These are phyloP conservation scores for Ichneumoninae sp. DNA, from an alignment of 2,888 invertebrate genomes.

Conservation along the genomic window DNA sequence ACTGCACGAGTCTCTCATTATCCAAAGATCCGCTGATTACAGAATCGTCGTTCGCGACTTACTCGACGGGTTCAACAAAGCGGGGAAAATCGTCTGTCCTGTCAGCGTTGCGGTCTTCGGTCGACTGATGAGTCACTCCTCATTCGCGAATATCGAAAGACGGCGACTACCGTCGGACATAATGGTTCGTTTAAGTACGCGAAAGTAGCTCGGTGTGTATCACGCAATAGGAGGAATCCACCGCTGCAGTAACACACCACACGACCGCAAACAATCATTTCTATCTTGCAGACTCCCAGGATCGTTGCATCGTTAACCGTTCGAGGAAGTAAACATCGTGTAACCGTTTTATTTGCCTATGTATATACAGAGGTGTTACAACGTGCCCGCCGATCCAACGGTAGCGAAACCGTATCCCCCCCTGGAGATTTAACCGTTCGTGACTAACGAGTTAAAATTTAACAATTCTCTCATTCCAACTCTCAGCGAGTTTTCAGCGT, in stretches of 20 bases:
- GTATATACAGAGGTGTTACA: slow-evolving; percentile 29
- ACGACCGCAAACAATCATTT: slow-evolving; percentile 80
- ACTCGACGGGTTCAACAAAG: slow-evolving; percentile 7
- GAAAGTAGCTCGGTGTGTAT: slow-evolving; percentile 71
- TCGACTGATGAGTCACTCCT: slow-evolving; percentile 45
- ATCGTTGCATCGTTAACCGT: slow-evolving; percentile 73
- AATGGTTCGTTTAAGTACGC: slow-evolving; percentile 67
- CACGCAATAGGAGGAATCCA: slow-evolving; percentile 54
- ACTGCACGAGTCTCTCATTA: neutral
- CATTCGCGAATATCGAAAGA: slow-evolving; percentile 39
- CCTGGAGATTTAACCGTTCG: slow-evolving; percentile 53
- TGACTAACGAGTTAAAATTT: slow-evolving; percentile 60
- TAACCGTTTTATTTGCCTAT: slow-evolving; percentile 73
- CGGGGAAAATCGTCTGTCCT: slow-evolving; percentile 21
- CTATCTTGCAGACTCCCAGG: slow-evolving; percentile 68
- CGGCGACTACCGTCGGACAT: slow-evolving; percentile 8
- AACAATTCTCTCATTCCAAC: slow-evolving; percentile 35
- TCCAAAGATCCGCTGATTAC: neutral
- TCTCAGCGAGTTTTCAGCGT: neutral
- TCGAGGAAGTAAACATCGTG: slow-evolving; percentile 69
- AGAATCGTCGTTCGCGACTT: neutral
- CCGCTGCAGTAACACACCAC: slow-evolving; percentile 50
- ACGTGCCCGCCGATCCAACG: slow-evolving; percentile 16
- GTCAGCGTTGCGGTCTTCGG: slow-evolving; percentile 34
- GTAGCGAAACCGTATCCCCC: slow-evolving; percentile 29